These are phyloP conservation scores for Apeira syringaria DNA, from an alignment of 2,888 invertebrate genomes.

Conservation along the genomic window DNA sequence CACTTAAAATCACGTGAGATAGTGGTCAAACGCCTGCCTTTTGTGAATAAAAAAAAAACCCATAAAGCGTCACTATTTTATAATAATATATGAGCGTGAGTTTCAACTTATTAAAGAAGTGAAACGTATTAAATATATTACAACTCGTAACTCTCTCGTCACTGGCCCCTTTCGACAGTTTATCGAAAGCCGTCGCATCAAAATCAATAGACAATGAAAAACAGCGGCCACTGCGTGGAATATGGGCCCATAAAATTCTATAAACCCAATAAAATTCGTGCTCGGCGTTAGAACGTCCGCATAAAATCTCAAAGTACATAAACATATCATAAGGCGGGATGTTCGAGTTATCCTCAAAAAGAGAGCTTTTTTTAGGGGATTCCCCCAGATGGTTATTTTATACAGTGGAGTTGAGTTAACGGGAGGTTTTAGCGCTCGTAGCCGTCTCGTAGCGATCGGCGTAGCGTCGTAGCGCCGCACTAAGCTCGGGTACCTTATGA, in stretches of 20 bases:
- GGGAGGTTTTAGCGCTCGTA: slow-evolving; percentile 49
- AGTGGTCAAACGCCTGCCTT: too few species aligned
- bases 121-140: too few species aligned
- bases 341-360: slow-evolving; percentile 59
- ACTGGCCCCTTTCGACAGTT: slow-evolving; percentile 44
- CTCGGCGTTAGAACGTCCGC: slow-evolving; percentile 79
- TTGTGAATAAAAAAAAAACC: too few species aligned
- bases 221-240: slow-evolving; percentile 74
- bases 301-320: slow-evolving; percentile 83
- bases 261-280: slow-evolving; percentile 83
- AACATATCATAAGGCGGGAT: slow-evolving; percentile 83
- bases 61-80: too few species aligned
- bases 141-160: too few species aligned
- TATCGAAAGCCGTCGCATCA: slow-evolving; percentile 50
- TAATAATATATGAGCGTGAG: too few species aligned
- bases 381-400: slow-evolving; percentile 81
- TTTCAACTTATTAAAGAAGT: too few species aligned
- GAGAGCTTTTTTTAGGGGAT: slow-evolving; percentile 75
- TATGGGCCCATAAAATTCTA: slow-evolving; percentile 81
- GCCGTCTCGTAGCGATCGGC: slow-evolving; percentile 36
- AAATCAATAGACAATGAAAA: slow-evolving; percentile 81
- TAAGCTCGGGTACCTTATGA: slow-evolving; percentile 9
- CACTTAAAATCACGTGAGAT: too few species aligned
- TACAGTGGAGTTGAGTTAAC: slow-evolving; percentile 76
- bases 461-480: slow-evolving; percentile 3